phyloP scores from a whole-genome alignment of 2,113 vertebrate genomes.

The Podilymbus podiceps region DNA sequence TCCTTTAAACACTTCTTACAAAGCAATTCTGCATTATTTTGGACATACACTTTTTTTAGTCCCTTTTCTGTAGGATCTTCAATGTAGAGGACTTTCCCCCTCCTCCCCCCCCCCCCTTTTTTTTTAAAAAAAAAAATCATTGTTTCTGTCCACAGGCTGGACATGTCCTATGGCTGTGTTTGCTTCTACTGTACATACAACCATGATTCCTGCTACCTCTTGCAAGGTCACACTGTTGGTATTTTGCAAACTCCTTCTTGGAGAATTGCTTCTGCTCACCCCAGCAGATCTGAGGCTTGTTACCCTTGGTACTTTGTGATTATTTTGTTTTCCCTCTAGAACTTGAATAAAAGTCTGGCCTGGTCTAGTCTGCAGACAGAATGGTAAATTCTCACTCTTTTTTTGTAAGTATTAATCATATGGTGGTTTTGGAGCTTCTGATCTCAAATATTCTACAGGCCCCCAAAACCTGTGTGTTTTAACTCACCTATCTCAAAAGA shows the following conservation, averaged over 20 bases:
- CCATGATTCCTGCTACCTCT: neutral
- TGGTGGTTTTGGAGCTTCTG: neutral
- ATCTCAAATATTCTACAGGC: neutral
- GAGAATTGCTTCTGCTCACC: neutral
- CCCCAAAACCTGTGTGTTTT: neutral
- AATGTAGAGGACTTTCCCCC: too few species aligned
- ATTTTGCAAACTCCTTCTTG: neutral
- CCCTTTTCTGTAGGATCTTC: neutral
- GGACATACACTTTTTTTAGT: neutral
- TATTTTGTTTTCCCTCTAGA: neutral
- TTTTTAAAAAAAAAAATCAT: neutral
- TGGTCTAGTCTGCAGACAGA: neutral
- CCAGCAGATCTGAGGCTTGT: neutral
- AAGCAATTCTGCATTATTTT: neutral
- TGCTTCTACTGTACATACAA: neutral
- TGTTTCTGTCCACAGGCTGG: neutral
- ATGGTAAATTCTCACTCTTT: neutral
- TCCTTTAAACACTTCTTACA: neutral
- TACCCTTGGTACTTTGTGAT: neutral
- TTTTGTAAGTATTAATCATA: neutral
- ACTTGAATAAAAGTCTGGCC: neutral
- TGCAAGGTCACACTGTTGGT: neutral
- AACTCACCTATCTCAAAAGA: neutral
- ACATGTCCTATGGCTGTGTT: neutral
- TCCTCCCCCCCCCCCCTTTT: too few species aligned